Evolutionary conservation across 2,113 vertebrate species (phyloP).

Genomic region (Percina caprodes): DNA sequence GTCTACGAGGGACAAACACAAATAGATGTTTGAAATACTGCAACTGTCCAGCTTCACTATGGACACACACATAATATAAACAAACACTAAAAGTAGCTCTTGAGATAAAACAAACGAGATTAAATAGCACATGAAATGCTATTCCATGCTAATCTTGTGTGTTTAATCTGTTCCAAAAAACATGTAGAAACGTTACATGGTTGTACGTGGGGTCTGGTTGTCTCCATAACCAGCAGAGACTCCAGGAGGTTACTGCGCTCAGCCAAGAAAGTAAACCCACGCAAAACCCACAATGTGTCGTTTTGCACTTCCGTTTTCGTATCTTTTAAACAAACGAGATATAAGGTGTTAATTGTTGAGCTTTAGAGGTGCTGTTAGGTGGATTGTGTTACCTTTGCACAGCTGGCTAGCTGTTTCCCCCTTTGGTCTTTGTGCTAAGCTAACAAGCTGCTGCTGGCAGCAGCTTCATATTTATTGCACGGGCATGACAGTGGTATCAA

Average conservation of each 20-base stretch:
- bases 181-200: not conserved
- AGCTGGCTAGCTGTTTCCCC: not conserved
- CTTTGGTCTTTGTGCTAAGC: not conserved
- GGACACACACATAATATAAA: slow-evolving; percentile 13
- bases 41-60: slow-evolving; percentile 20
- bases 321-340: not conserved
- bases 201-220: not conserved
- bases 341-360: not conserved
- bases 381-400: not conserved
- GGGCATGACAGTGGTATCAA: not conserved
- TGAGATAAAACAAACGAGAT: slow-evolving; percentile 33
- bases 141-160: slow-evolving; percentile 8
- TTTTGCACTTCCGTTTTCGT: not conserved
- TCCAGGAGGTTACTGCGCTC: not conserved
- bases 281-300: not conserved
- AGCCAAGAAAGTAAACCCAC: no score
- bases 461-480: not conserved
- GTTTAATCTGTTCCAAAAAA: slow-evolving; percentile 15
- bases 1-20: slow-evolving; percentile 28
- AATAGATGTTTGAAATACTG: slow-evolving; percentile 39
- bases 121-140: slow-evolving; percentile 3
- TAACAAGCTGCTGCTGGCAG: not conserved
- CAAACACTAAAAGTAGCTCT: slow-evolving; percentile 23
- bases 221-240: not conserved
- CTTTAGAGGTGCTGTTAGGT: not conserved